Evolutionary conservation across 2,888 invertebrate genomes (phyloP), one percentile per base, ranked within the genome.

Genomic region (Tigriopus californicus): DNA sequence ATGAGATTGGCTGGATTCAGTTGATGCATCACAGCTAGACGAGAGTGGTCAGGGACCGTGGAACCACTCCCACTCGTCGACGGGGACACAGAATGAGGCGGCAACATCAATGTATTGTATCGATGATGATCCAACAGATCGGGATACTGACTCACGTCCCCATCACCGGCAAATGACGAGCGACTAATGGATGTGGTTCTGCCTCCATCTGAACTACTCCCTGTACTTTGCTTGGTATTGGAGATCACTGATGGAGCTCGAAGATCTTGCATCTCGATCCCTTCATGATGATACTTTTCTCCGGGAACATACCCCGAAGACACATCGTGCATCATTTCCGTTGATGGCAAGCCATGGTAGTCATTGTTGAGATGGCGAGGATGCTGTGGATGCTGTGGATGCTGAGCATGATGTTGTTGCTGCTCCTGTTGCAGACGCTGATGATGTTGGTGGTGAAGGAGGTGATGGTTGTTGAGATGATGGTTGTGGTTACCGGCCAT

Each of bases 91-190:
- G 62, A 60, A 0, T 81, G 76, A 3, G 82, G 80, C 70, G 87
- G 87, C 33, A 33, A 33, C 33, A 33, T 33, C 33, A 33, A 5
- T 33, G 33, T 33, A 8, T 33, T 33, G 33, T 33, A 33, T 33
- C 33, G 33, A 8, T 33, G 33, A 33, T 33, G 33, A 1, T 87
- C 85, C 64, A 87, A 72, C 61, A 87, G 74, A 70, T 87, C 87
- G 48, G 87, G 87, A 71, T 85, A 86, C 68, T 85, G 80, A 62
- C 81, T 79, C 53, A 78, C 74, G 67, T 63, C 63, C 15, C 20
- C 52, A 20, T 15, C 15, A 13, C 20, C 52, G 13, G 52, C 33
- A 24, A 25, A 52, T 22, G 52, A 52, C n/a, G 47, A 18, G 11
- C 47, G 47, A 52, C 52, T 52, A 52, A 24, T 33, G 33, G 33